Evolutionary conservation across 2,888 invertebrate genomes (phyloP).

Genomic region (Heteromyza rotundicornis): DNA sequence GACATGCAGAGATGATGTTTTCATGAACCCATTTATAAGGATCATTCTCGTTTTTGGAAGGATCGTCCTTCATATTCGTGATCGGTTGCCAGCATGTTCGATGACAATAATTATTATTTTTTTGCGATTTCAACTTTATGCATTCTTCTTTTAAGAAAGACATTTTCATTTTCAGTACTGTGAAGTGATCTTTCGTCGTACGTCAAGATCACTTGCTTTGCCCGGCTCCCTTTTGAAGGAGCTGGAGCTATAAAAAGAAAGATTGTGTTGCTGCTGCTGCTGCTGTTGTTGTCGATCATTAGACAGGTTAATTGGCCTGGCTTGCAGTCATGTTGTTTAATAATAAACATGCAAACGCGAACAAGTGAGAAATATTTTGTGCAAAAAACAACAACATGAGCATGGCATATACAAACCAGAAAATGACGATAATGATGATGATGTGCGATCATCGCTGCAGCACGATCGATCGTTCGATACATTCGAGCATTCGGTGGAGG

Average conservation of each 20-base stretch:
- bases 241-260: no score
- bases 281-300: constrained; percentile 33
- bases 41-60: background rate
- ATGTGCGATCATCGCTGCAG: no score
- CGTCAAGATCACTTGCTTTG: background rate
- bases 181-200: background rate
- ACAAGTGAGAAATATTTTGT: constrained; percentile 2
- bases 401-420: no score
- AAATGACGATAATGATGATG: no score
- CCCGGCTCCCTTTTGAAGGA: no score
- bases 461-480: no score
- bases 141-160: background rate
- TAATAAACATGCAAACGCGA: background rate
- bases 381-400: no score
- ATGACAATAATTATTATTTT: constrained; percentile 22
- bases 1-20: background rate
- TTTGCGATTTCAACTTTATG: background rate
- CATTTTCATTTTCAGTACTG: constrained; percentile 8
- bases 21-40: background rate
- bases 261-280: background rate
- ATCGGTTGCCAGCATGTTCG: constrained; percentile 19
- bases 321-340: background rate
- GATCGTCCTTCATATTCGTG: no score
- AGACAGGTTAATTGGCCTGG: constrained; percentile 37
- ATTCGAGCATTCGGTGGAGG: no score